phyloP scores from a whole-genome alignment of 2,888 invertebrate species.

The Darwinula stevensoni region DNA sequence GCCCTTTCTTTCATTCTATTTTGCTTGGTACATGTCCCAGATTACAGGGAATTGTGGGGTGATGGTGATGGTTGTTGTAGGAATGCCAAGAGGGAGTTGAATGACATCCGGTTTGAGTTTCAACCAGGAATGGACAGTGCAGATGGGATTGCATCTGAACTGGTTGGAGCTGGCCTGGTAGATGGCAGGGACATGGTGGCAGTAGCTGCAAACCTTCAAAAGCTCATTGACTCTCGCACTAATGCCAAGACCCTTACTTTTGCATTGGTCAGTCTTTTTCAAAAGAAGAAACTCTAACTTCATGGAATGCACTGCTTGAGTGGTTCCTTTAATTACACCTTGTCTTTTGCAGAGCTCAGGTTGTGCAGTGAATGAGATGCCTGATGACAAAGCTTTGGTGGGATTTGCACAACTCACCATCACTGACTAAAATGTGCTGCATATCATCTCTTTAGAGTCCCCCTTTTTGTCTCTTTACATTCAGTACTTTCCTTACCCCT shows the following conservation, averaged over 20 bases:
- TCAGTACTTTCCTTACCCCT: too few species aligned
- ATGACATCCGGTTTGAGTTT: conserved; percentile 94
- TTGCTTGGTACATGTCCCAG: too few species aligned
- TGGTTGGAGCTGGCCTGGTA: conserved; percentile 80
- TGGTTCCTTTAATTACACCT: conserved; percentile 27
- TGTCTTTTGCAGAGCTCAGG: conserved; percentile 27
- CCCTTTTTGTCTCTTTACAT: too few species aligned
- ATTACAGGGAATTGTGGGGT: too few species aligned
- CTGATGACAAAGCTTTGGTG: conserved; percentile 77
- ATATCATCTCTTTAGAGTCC: too few species aligned
- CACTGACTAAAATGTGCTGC: conserved; percentile 50
- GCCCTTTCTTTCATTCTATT: too few species aligned
- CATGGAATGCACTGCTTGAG: neutral
- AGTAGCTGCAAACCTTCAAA: conserved; percentile 76
- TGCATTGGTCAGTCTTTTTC: conserved; percentile 36
- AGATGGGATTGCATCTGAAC: conserved; percentile 72
- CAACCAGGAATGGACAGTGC: conserved; percentile 60
- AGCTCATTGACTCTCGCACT: conserved; percentile 43
- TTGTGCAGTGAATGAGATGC: conserved; percentile 38
- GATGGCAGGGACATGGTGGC: conserved; percentile 65
- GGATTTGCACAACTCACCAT: conserved; percentile 94
- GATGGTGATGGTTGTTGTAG: too few species aligned
- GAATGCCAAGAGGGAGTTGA: conserved; percentile 63
- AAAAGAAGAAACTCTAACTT: too few species aligned
- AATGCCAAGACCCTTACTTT: conserved; percentile 35